Evolutionary conservation across 2,888 invertebrate species (phyloP).

Genomic region (Cynaeus angustus): DNA sequence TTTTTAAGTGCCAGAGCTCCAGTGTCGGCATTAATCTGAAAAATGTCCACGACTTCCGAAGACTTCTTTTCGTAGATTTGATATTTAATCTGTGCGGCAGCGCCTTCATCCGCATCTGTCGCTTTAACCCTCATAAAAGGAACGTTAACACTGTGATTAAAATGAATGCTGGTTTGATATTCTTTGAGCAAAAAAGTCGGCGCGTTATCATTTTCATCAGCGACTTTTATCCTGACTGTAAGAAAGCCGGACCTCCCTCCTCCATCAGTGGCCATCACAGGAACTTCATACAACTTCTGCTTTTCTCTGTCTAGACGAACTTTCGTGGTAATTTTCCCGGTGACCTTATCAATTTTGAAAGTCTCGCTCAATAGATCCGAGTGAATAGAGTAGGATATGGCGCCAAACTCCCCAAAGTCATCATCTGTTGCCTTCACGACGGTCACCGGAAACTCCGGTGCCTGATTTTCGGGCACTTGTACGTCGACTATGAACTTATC

Average conservation of each 20-base stretch:
- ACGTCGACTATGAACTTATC: constrained; percentile 85
- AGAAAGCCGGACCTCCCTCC: constrained; percentile 86
- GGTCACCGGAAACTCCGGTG: constrained; percentile 83
- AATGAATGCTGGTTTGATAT: constrained; percentile 83
- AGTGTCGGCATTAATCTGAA: constrained; percentile 83
- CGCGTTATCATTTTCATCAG: constrained; percentile 89
- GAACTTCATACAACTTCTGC: constrained; percentile 82
- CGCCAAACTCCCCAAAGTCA: constrained; percentile 86
- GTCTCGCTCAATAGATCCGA: constrained; percentile 82
- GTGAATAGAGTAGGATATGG: constrained; percentile 84
- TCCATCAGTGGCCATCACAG: constrained; percentile 87
- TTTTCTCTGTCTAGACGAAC: constrained; percentile 82
- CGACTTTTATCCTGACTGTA: constrained; percentile 84
- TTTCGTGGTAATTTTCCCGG: constrained; percentile 81
- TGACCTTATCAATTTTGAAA: constrained; percentile 82
- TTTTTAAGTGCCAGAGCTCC: constrained; percentile 83
- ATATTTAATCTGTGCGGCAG: constrained; percentile 82
- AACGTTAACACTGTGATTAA: constrained; percentile 75
- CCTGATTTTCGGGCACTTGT: constrained; percentile 86
- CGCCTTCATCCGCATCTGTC: constrained; percentile 85
- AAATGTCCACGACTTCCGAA: constrained; percentile 78
- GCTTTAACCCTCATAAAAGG: constrained; percentile 81
- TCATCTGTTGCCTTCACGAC: constrained; percentile 85
- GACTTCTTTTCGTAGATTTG: constrained; percentile 83
- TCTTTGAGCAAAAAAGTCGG: constrained; percentile 85